phyloP scores from a whole-genome alignment of 2,113 vertebrate genomes.

The Nycticorax nycticorax region DNA sequence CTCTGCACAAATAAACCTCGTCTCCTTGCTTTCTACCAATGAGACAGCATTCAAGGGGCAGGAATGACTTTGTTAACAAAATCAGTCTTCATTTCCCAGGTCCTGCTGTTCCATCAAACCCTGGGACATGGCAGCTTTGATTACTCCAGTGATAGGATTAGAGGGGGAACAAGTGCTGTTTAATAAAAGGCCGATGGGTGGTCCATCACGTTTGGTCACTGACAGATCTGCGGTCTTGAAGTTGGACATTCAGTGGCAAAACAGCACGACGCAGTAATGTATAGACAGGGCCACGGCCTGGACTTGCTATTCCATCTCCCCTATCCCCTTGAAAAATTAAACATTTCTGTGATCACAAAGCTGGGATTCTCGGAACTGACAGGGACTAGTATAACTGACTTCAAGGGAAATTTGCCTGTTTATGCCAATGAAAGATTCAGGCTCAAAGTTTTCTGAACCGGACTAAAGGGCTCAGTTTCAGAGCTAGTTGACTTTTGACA shows the following conservation, averaged over 20 bases:
- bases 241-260: constrained; percentile 35
- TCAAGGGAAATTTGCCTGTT: background rate
- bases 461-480: background rate
- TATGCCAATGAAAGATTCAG: background rate
- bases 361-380: background rate
- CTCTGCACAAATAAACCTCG: constrained; percentile 67
- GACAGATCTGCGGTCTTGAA: constrained; percentile 34
- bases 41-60: constrained; percentile 52
- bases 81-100: constrained; percentile 72
- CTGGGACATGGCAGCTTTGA: constrained; percentile 42
- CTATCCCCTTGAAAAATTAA: background rate
- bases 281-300: background rate
- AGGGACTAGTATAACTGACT: background rate
- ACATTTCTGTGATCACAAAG: background rate
- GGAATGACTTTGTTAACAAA: constrained; percentile 72
- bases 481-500: background rate
- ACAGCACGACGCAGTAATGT: background rate
- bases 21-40: constrained; percentile 36
- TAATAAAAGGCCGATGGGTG: constrained; percentile 49
- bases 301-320: background rate
- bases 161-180: constrained; percentile 35
- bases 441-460: background rate
- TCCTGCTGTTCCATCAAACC: constrained; percentile 70
- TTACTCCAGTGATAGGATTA: constrained; percentile 51
- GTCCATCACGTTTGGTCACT: constrained; percentile 56